phyloP scores from a whole-genome alignment of 30 jellyfish, hydroid and myxozoan genomes.

The Turritopsis rubra region DNA sequence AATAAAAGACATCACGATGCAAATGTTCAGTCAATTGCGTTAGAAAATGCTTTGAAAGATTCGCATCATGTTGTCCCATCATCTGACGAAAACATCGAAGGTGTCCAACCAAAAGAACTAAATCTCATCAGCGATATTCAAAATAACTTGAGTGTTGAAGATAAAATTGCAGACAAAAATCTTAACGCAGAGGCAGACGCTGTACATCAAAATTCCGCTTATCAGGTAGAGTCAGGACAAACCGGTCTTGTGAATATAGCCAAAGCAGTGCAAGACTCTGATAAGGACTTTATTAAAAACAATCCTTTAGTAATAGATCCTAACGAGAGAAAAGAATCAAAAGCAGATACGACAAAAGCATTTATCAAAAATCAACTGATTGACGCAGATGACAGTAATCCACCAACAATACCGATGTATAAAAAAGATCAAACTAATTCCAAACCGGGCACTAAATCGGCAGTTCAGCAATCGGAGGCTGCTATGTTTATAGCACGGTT shows the following conservation, averaged over 20 bases:
- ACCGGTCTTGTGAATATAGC: constrained; percentile 17
- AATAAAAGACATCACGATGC: not conserved
- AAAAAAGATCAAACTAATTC: constrained; percentile 15
- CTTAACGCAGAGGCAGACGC: not conserved
- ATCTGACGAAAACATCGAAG: constrained; percentile 19
- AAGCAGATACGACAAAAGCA: not conserved
- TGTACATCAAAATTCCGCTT: not conserved
- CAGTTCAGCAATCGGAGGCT: not conserved
- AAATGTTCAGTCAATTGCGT: not conserved
- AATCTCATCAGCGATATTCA: constrained; percentile 13
- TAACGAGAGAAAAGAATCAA: constrained; percentile 16
- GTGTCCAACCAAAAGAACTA: constrained; percentile 20
- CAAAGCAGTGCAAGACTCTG: constrained; percentile 21
- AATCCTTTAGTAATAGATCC: constrained; percentile 61
- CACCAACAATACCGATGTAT: not conserved
- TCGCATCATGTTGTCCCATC: not conserved
- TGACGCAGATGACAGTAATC: not conserved
- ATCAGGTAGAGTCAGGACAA: constrained; percentile 16
- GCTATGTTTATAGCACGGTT: not conserved
- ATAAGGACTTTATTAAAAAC: constrained; percentile 43
- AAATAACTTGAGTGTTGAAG: constrained; percentile 13
- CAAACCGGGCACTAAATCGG: not conserved
- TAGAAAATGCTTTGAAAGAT: not conserved
- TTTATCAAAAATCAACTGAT: not conserved
- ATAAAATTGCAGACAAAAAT: not conserved